Evolutionary conservation across 2,113 vertebrate genomes (phyloP).

Genomic region (Cynocephalus volans): DNA sequence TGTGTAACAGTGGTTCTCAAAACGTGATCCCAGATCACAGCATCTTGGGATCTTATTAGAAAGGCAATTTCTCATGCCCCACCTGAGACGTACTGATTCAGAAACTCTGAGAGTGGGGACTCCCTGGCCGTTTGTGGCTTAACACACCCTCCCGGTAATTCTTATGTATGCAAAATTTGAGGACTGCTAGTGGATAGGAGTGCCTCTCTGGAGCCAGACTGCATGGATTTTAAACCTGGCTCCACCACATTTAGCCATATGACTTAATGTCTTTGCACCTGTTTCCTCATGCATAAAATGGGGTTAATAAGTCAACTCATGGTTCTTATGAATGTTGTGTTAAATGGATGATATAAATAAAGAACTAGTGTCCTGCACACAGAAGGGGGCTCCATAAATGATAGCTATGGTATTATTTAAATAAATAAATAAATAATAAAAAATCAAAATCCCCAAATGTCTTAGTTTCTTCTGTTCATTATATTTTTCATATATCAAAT

Average conservation of each 20-base stretch:
- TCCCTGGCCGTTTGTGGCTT: not conserved
- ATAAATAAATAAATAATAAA: not conserved
- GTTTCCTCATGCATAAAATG: not conserved
- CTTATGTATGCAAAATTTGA: not conserved
- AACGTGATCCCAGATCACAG: not conserved
- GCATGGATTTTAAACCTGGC: not conserved
- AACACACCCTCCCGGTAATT: not conserved
- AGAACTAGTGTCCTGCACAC: not conserved
- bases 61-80: not conserved
- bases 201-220: not conserved
- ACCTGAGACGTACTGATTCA: not conserved
- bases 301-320: not conserved
- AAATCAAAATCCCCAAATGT: not conserved
- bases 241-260: not conserved
- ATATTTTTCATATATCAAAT: not conserved
- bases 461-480: not conserved
- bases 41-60: not conserved
- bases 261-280: not conserved
- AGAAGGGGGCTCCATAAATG: not conserved
- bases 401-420: not conserved
- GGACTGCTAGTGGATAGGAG: not conserved
- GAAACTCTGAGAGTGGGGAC: not conserved
- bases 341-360: not conserved
- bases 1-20: not conserved
- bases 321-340: not conserved